These are phyloP conservation scores for Lepidocyrtinus sp. DNA, from an alignment of 2,888 invertebrate species.

Conservation along the genomic window DNA sequence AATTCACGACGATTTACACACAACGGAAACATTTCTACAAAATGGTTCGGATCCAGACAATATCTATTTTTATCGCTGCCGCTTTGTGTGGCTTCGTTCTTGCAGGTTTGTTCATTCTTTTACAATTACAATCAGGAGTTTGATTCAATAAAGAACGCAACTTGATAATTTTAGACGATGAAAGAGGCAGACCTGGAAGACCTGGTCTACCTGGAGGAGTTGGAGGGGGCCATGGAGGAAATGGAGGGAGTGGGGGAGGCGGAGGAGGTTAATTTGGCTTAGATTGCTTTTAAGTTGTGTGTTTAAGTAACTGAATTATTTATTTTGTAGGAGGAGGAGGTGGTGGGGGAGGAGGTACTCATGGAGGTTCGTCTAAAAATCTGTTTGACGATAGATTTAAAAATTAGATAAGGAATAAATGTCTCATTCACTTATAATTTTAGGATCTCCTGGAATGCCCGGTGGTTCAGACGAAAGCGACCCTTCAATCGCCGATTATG, in stretches of 20 bases:
- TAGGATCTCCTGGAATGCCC: constrained; percentile 19
- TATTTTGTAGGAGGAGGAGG: constrained; percentile 1
- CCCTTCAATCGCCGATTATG: not conserved
- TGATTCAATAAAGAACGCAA: too few species aligned
- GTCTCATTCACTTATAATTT: too few species aligned
- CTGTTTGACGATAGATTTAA: not conserved
- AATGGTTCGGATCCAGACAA: too few species aligned
- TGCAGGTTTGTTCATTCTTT: too few species aligned
- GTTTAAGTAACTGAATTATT: not conserved
- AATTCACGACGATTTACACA: too few species aligned
- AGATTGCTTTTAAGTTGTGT: not conserved
- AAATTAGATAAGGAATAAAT: not conserved
- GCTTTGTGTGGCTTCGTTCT: too few species aligned
- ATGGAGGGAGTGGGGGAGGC: not conserved
- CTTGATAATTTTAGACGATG: too few species aligned
- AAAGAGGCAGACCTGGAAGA: not conserved
- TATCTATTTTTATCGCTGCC: too few species aligned
- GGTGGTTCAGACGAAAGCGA: not conserved
- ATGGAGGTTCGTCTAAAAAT: not conserved
- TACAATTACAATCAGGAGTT: too few species aligned
- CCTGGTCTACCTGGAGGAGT: not conserved
- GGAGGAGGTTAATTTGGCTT: constrained; percentile 15
- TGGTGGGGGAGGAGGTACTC: not conserved
- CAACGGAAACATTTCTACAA: too few species aligned
- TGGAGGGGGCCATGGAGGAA: constrained; percentile 8